Base-by-base conservation (phyloP, 2,797 vertebrate species). In the Cyclura pinguis region DNA sequence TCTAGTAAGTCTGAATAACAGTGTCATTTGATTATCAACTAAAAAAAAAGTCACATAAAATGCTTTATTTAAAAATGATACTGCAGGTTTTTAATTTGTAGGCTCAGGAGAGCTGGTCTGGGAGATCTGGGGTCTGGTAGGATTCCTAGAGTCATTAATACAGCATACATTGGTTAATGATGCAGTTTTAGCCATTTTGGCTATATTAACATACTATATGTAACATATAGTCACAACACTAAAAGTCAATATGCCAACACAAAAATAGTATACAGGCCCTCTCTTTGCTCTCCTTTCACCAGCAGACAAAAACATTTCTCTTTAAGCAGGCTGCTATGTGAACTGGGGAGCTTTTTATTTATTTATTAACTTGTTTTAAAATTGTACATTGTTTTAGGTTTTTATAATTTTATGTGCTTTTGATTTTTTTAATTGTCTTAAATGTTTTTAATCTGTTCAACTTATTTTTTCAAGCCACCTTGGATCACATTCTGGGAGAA, bases 1-100 rank as follows among this genome's bases (percentile, higher is more conserved):
- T 97, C 97, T 97, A 97, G 97, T 97, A 96, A 96, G 96, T 90
- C 96, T 96, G 96, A 94, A 97, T 97, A 98, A 97, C 97, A 97
- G 95, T 96, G 95, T 96, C 96, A 97, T 97, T 97, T 97, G 97
- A 97, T 96, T 97, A 97, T 97, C 97, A 97, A 95, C 94, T 96
- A 93, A 95, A 96, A 97, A 97, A 96, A 97, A 97, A 96, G 90
- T 91, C 96, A 96, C 87, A 96, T 97, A 97, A 97, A 97, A 97
- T 95, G 88, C 93, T 97, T 97, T 96, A 96, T 96, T 97, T 97
- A 96, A 96, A 96, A 96, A 97, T 97, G 69, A 97, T 95, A 97
- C 95, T 97, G 94, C 96, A 96, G 94, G 96, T 95, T 94, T 97
- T 97, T 96, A 96, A 96, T 97, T 95, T 96, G 94, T 92, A 96